Percentiles rank a stretch among this genome's conserved stretches.
Conservation (phyloP, 2,797 vertebrate genomes). For the Rhadinocentrus ornatus region DNA sequence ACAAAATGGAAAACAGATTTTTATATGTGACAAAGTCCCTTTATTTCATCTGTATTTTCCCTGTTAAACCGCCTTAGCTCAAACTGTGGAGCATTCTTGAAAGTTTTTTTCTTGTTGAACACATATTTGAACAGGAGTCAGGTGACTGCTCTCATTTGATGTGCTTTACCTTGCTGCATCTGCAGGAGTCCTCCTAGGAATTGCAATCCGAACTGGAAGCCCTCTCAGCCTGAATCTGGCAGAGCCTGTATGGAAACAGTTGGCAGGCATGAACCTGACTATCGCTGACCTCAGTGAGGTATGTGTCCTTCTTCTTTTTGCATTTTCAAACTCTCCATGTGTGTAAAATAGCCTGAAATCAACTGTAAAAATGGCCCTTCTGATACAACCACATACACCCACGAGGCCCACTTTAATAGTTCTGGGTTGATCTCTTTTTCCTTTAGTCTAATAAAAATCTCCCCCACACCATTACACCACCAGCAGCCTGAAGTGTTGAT, state of each 20-base stretch:
- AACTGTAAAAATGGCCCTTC: background rate
- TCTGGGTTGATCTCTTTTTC: too few relatives aligned
- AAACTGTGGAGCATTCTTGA: background rate
- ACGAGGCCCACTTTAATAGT: too few relatives aligned
- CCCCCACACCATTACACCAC: too few relatives aligned
- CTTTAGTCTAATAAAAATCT: too few relatives aligned
- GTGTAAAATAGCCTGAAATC: background rate
- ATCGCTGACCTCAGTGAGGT: conserved; percentile 99
- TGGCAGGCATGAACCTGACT: conserved; percentile 98
- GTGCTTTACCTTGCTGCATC: conserved; percentile 33
- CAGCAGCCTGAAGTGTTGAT: too few relatives aligned
- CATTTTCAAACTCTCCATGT: background rate
- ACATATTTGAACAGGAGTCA: background rate
- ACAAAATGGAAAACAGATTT: conserved; percentile 25
- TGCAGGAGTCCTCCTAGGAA: conserved; percentile 94
- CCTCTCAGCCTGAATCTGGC: conserved; percentile 97
- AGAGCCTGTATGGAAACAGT: conserved; percentile 98
- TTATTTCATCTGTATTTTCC: conserved; percentile 17
- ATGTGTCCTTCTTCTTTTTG: conserved; percentile 11
- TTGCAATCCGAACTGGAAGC: conserved; percentile 97
- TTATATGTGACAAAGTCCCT: conserved; percentile 4
- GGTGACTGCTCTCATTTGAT: conserved; percentile 14
- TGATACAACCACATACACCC: background rate
- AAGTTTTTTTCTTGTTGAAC: background rate
- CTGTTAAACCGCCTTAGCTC: conserved; percentile 39